Percentiles rank a stretch among this genome's conserved stretches.
Conservation (phyloP, 2,797 vertebrate genomes). For the Thaleichthys pacificus region DNA sequence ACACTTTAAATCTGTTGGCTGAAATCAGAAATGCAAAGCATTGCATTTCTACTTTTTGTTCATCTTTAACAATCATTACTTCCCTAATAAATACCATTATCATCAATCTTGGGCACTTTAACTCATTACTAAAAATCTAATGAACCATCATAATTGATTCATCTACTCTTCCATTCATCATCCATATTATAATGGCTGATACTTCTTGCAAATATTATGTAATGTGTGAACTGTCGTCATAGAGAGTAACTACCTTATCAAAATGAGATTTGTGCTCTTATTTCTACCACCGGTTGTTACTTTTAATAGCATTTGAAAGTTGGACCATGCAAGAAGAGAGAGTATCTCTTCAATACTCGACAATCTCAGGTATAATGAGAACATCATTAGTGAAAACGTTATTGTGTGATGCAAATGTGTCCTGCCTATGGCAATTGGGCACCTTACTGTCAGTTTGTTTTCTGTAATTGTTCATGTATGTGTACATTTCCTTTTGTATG, state of each 20-base stretch:
- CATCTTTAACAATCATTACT: conserved; percentile 4
- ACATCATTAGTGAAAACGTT: conserved; percentile 6
- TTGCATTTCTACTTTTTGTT: conserved; percentile 14
- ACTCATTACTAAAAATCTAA: conserved; percentile 19
- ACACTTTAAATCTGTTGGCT: conserved; percentile 15
- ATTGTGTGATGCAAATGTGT: conserved; percentile 8
- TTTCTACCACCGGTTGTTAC: conserved; percentile 11
- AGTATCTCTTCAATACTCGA: conserved; percentile 45
- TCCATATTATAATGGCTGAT: too few species aligned
- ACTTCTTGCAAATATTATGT: too few species aligned
- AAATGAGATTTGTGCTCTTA: background rate
- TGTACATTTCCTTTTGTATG: background rate
- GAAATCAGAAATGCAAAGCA: conserved; percentile 1
- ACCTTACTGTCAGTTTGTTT: conserved; percentile 1
- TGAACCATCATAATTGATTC: background rate
- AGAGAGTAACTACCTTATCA: background rate
- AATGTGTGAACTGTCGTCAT: background rate
- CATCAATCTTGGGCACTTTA: conserved; percentile 7
- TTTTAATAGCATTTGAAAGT: conserved; percentile 57
- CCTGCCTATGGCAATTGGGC: conserved; percentile 9
- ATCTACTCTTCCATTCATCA: background rate
- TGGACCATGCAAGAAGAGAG: conserved; percentile 56
- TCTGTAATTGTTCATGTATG: background rate
- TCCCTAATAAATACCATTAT: conserved; percentile 11
- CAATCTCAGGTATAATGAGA: conserved; percentile 54